Conservation (phyloP, 1,140 invertebrate genomes). For the Hirudo medicinalis region DNA sequence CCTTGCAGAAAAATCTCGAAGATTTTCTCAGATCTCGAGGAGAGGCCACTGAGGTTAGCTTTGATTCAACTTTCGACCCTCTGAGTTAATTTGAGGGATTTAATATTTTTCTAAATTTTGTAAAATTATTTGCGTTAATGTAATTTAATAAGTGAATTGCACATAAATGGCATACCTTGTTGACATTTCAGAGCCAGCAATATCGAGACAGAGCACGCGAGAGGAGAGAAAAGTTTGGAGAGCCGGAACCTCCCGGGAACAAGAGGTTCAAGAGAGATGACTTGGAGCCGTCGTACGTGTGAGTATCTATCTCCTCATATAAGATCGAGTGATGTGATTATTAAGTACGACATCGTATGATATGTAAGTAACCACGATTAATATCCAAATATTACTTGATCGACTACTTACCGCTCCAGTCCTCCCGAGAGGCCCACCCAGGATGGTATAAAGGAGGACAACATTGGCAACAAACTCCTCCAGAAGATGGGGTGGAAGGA, state of each 20-base stretch:
- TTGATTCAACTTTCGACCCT: no score
- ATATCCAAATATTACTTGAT: not conserved
- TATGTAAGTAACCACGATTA: no score
- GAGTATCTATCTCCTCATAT: not conserved
- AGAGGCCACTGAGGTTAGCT: conserved; percentile 19
- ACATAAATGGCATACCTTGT: not conserved
- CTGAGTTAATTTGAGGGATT: no score
- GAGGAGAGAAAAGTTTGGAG: conserved; percentile 79
- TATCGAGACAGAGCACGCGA: conserved; percentile 94
- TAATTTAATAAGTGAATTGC: no score
- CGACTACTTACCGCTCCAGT: not conserved
- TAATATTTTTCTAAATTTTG: no score
- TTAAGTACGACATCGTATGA: not conserved
- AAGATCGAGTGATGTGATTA: not conserved
- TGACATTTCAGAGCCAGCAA: conserved; percentile 1
- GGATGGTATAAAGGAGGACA: conserved; percentile 63
- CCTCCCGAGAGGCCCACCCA: conserved; percentile 33
- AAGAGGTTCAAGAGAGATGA: conserved; percentile 23
- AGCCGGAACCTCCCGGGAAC: conserved; percentile 55
- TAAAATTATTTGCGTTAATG: no score
- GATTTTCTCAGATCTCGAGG: conserved; percentile 33
- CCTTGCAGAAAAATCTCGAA: conserved; percentile 60
- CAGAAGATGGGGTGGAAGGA: conserved; percentile 98
- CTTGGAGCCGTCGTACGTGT: not conserved
- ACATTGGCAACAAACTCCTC: conserved; percentile 78